Base-by-base conservation (phyloP, 2,113 vertebrate genomes). In the Oncorhynchus keta region DNA sequence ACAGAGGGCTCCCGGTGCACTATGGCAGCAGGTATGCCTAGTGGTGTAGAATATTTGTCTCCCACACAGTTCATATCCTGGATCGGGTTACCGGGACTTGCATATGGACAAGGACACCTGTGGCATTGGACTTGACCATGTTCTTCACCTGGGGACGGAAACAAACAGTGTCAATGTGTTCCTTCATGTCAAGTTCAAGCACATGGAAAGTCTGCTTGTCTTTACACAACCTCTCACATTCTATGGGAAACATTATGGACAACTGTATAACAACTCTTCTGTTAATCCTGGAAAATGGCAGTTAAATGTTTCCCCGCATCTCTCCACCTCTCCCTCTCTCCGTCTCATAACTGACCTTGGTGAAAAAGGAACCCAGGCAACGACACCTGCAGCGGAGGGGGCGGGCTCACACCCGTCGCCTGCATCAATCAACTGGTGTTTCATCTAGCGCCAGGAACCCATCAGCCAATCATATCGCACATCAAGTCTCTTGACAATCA, bases 301-400 rank as follows among this genome's bases (percentile, higher is more conserved):
- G 18, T 24, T 62, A 22, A 62, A 49, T 24, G 16, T n/a, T 28
- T 26, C 48, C 12, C 4, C 26, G 16, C 13, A 2, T 13, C 49
- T 55, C 45, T 71, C n/a, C 45, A 26, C 22, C 39, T 24, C 6
- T 71, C 20, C 5, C 69, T 49, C 39, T 24, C 22, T 55, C 69
- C 5, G 49, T 49, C 20, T 28, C 20, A 1, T 24, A 77, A 72
- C 81, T 62, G 24, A 91, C 94, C 93, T 95, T 95, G 1, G 88
- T 91, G 81, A 93, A 95, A 84, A 90, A 94, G 0, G 93, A 94
- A 86, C 86, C 92, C 93, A 95, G 70, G 92, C 94, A 20, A 94
- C 92, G 2, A 91, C 87, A 0, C 88, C 93, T 0, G 70, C 74
- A 30, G 91, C 77, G 0, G 80, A 79, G 2, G 85, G 22, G 5